Evolutionary conservation across 2,888 invertebrate genomes (phyloP), one percentile per base, ranked within the genome.

Genomic region (Chesias legatella): DNA sequence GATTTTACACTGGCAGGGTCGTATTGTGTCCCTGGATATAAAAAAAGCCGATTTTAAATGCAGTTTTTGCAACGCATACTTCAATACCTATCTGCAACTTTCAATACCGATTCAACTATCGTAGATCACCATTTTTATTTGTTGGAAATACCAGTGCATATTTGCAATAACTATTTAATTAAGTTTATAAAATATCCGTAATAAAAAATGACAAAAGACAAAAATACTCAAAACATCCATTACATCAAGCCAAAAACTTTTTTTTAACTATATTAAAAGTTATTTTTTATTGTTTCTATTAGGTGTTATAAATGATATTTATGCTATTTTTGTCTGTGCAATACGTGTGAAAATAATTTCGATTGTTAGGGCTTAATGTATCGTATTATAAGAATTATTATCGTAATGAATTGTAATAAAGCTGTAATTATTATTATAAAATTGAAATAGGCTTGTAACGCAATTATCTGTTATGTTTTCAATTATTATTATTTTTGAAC

Each of bases 361-460:
- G 55, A 70, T 74, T 76, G 25, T 27, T 63, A 65, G 68, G 57
- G 77, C 77, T 79, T 73, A 69, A 63, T 62, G 57, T 73, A 73
- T 70, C 60, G 66, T 79, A 79, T 34, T 54, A 38, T 67, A 65
- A 63, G 60, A 54, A 60, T 60, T 58, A 55, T 46, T 60, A 55
- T 63, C 67, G 63, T 73, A 75, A 71, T 77, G 79, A 81, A 78
- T 73, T 84, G 81, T 82, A 82, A 73, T 76, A 81, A 84, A 80
- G 64, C 69, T 82, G 79, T 81, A 81, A 79, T 80, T 79, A 74
- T 74, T 61, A 67, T 43, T 39, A 49, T 47, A 65, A 70, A n/a
- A 71, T 72, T 73, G 76, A 70, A 67, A 70, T 82, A 83, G 73
- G 82, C 79, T 79, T 83, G 63, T 73, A 76, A 73, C 58, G 72